phyloP scores from a whole-genome alignment of 1,140 invertebrate genomes.

The Bombus fervidus region DNA sequence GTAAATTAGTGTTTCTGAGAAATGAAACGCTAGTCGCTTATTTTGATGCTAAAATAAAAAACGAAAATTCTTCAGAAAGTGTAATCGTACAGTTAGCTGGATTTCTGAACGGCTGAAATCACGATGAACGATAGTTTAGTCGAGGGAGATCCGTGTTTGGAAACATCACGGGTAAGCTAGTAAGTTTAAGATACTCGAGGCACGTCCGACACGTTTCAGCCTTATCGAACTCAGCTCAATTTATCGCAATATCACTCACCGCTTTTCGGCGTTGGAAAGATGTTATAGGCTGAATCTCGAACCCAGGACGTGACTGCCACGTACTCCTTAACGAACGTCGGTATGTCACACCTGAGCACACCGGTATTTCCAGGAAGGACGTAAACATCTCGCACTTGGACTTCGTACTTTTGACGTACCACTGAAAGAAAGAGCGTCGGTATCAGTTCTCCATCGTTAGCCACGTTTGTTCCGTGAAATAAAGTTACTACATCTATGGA shows the following conservation, averaged over 20 bases:
- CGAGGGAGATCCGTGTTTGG: neutral
- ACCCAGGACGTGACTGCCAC: constrained; percentile 95
- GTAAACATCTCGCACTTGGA: constrained; percentile 94
- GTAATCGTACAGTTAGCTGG: neutral
- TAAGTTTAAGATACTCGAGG: neutral
- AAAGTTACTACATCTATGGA: neutral
- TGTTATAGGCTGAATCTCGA: constrained; percentile 90
- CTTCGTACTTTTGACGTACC: constrained; percentile 92
- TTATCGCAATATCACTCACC: constrained; percentile 82
- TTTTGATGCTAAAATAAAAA: neutral
- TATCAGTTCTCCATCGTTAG: neutral
- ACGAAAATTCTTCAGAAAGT: no score
- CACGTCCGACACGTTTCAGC: constrained; percentile 19
- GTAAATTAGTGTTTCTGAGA: no score
- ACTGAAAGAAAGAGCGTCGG: constrained; percentile 84
- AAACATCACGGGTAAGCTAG: neutral
- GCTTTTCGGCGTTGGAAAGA: constrained; percentile 91
- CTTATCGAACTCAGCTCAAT: neutral
- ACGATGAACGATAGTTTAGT: neutral
- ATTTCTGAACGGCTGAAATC: neutral
- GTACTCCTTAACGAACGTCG: constrained; percentile 93
- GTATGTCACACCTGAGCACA: constrained; percentile 93
- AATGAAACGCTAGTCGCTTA: neutral
- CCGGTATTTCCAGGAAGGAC: constrained; percentile 94
- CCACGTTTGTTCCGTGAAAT: neutral